A percentile compares a stretch with the other conserved stretches of the same genome.
Evolutionary conservation across 2,888 invertebrate species (phyloP).

Genomic region (Lordiphosa andalusiaca): DNA sequence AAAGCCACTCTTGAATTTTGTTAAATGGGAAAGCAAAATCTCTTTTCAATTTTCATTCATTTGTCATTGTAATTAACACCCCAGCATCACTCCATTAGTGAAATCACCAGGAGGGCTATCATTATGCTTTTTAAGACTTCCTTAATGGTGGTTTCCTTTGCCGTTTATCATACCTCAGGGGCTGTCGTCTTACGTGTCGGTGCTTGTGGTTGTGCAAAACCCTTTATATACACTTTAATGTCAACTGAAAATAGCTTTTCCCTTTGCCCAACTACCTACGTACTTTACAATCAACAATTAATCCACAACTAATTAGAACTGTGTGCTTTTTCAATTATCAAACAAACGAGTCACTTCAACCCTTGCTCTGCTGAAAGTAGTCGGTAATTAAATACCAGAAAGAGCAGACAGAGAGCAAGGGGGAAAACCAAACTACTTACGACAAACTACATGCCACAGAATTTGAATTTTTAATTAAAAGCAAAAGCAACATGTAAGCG

Average conservation of each 20-base stretch:
- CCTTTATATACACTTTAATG: too few relatives aligned
- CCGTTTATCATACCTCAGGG: too few relatives aligned
- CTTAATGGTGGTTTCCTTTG: too few relatives aligned
- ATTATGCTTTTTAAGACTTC: too few relatives aligned
- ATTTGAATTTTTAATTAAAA: slow-evolving; percentile 57
- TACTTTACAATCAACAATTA: slow-evolving; percentile 39
- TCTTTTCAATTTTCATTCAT: too few relatives aligned
- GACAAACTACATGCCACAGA: slow-evolving; percentile 17
- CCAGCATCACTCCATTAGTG: too few relatives aligned
- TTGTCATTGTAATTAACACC: too few relatives aligned
- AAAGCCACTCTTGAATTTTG: background rate
- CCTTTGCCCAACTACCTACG: background rate
- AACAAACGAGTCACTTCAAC: slow-evolving; percentile 17
- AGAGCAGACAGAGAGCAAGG: background rate
- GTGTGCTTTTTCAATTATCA: slow-evolving; percentile 50
- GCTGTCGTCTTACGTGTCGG: too few relatives aligned
- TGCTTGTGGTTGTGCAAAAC: too few relatives aligned
- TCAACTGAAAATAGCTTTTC: too few relatives aligned
- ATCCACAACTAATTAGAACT: slow-evolving; percentile 54
- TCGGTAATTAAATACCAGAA: slow-evolving; percentile 47
- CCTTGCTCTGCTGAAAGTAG: slow-evolving; percentile 11
- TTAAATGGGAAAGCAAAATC: too few relatives aligned
- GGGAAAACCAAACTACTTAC: slow-evolving; percentile 12
- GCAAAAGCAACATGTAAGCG: slow-evolving; percentile 21
- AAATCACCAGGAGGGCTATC: too few relatives aligned